Conservation (phyloP, 92 coral and sea anemone genomes). For the Porites divaricata region DNA sequence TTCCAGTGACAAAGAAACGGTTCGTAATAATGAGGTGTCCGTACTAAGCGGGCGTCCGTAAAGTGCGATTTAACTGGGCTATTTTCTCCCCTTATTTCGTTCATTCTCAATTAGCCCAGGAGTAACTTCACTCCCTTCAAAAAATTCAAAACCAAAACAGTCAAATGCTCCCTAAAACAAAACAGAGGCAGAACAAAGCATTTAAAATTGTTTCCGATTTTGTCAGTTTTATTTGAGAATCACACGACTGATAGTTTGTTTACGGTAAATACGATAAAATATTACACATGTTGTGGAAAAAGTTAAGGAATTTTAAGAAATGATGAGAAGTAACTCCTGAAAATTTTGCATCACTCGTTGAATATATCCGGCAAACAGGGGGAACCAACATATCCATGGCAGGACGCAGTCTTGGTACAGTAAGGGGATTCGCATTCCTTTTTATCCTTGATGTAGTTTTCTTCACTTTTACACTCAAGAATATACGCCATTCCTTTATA, state of each 20-base stretch:
- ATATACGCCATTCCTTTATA: not conserved
- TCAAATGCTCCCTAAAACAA: too few relatives aligned
- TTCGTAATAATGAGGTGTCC: too few relatives aligned
- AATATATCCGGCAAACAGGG: not conserved
- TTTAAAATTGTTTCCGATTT: too few relatives aligned
- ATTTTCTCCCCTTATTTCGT: too few relatives aligned
- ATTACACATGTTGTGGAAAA: not conserved
- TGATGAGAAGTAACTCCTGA: not conserved
- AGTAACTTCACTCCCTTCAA: too few relatives aligned
- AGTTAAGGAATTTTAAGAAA: not conserved
- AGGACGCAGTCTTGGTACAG: not conserved
- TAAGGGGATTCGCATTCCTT: not conserved
- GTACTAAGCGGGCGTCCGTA: too few relatives aligned
- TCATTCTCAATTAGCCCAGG: too few relatives aligned
- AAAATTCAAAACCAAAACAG: too few relatives aligned
- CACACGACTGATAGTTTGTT: not conserved
- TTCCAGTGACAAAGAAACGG: too few relatives aligned
- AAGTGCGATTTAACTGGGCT: too few relatives aligned
- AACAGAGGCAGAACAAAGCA: too few relatives aligned
- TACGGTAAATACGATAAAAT: not conserved
- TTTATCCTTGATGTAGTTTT: not conserved
- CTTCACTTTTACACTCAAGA: not conserved
- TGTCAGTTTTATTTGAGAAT: too few relatives aligned
- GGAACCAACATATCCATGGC: not conserved
- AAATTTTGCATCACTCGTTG: not conserved